phyloP scores from a whole-genome alignment of 2,888 invertebrate species.

The Blera fallax region DNA sequence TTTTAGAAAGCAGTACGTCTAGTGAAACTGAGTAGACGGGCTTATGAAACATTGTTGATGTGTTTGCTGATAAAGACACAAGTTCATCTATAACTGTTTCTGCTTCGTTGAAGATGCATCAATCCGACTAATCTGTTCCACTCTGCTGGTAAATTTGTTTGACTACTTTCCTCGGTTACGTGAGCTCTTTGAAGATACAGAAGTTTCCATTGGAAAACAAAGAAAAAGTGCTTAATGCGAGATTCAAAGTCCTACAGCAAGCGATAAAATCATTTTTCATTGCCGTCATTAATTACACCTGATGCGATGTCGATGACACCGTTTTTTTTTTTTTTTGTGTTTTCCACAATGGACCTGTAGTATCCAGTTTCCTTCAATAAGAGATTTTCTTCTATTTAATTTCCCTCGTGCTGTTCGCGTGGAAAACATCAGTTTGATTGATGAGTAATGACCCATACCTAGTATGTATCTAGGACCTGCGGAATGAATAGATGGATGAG shows the following conservation, averaged over 20 bases:
- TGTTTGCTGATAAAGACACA: too few relatives aligned
- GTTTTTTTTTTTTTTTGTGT: neutral
- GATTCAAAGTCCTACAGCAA: neutral
- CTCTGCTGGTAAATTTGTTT: neutral
- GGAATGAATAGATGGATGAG: slow-evolving; percentile 13
- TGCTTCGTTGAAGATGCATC: neutral
- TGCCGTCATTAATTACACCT: slow-evolving; percentile 55
- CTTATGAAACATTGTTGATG: too few relatives aligned
- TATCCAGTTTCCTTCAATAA: neutral
- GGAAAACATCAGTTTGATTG: slow-evolving; percentile 55
- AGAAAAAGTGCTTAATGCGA: neutral
- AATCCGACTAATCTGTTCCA: neutral
- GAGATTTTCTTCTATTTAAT: neutral
- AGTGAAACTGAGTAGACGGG: too few relatives aligned
- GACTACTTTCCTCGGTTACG: neutral
- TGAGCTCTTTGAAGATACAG: neutral
- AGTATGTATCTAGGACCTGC: too few relatives aligned
- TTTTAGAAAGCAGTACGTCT: too few relatives aligned
- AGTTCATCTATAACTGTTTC: too few relatives aligned
- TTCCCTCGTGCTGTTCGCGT: slow-evolving; percentile 2
- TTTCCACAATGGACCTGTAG: neutral
- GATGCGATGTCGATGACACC: slow-evolving; percentile 19
- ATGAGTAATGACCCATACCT: slow-evolving; percentile 34
- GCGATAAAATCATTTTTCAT: slow-evolving; percentile 37
- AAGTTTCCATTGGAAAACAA: neutral